These are phyloP conservation scores for Tridacna crocea DNA, from an alignment of 2,888 invertebrate genomes.

Conservation along the genomic window DNA sequence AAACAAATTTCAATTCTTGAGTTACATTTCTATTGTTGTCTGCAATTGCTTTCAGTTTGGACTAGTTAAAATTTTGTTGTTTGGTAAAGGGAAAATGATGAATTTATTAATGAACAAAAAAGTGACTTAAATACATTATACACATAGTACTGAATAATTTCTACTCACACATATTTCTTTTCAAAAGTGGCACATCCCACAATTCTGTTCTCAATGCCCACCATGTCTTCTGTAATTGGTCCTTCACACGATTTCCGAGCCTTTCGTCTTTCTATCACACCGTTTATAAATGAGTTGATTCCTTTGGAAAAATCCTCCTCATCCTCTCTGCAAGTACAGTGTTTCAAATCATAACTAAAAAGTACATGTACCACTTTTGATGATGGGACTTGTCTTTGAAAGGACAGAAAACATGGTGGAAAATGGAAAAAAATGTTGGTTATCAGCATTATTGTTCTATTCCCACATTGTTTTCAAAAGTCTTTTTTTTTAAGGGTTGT, in stretches of 20 bases:
- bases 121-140: too few species aligned
- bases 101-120: too few species aligned
- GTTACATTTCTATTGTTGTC: too few species aligned
- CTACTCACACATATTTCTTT: constrained; percentile 82
- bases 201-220: constrained; percentile 83
- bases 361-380: neutral
- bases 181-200: constrained; percentile 83
- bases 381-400: neutral
- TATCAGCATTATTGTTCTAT: neutral
- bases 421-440: neutral
- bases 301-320: constrained; percentile 83
- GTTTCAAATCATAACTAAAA: neutral
- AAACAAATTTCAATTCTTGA: too few species aligned
- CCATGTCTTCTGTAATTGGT: constrained; percentile 68
- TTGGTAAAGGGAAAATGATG: too few species aligned
- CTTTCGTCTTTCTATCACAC: constrained; percentile 74
- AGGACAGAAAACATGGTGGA: neutral
- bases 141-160: too few species aligned
- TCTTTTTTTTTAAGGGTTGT: too few species aligned
- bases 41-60: too few species aligned
- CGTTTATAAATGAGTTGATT: constrained; percentile 80
- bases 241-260: constrained; percentile 67
- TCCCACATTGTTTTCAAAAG: neutral
- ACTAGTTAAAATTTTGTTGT: too few species aligned
- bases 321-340: constrained; percentile 57